Evolutionary conservation across 2,113 vertebrate genomes (phyloP).

Genomic region (Tringa solitaria): DNA sequence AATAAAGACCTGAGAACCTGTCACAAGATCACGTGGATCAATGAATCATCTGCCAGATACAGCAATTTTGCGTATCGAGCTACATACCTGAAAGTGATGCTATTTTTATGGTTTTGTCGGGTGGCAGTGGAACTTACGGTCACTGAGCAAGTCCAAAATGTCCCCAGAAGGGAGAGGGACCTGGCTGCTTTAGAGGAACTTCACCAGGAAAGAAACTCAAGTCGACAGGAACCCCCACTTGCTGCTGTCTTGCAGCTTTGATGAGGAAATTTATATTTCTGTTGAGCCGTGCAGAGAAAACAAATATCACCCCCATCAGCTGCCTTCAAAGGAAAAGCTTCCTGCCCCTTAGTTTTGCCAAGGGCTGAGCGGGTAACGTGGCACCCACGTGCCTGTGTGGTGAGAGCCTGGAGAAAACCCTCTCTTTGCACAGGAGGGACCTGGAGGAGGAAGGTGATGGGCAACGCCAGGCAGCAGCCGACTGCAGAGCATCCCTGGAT

Average conservation of each 20-base stretch:
- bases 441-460: not conserved
- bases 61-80: accelerated
- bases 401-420: accelerated
- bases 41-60: not conserved
- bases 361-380: accelerated
- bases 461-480: not conserved
- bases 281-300: constrained; percentile 8
- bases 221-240: not conserved
- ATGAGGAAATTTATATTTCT: constrained; percentile 6
- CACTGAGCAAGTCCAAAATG: accelerated
- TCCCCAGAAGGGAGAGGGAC: not conserved
- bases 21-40: not conserved
- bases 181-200: not conserved
- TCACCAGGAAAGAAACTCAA: not conserved
- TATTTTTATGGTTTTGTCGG: not conserved
- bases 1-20: not conserved
- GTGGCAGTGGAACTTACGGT: not conserved
- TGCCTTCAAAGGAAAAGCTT: not conserved
- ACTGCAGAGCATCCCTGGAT: not conserved
- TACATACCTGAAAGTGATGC: not conserved
- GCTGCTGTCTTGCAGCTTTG: not conserved
- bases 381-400: accelerated
- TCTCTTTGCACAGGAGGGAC: not conserved
- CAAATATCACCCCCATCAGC: not conserved
- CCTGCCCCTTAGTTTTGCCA: not conserved